Conservation (phyloP, 1,140 invertebrate genomes). For the Brachionus rotundiformis region DNA sequence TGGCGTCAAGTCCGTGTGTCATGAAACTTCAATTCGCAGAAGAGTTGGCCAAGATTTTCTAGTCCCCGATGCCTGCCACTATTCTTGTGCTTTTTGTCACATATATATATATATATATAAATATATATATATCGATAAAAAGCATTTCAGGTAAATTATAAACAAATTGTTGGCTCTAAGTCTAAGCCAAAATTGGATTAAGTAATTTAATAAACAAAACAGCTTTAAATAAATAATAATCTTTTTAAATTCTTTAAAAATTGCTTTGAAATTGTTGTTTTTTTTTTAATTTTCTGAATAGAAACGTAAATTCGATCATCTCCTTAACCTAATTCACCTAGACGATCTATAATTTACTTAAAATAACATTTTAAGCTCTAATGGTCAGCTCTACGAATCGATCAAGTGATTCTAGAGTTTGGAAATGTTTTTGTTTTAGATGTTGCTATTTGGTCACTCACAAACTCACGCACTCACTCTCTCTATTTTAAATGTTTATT, state of each 20-base stretch:
- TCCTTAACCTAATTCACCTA: constrained; percentile 47
- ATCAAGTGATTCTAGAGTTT: not conserved
- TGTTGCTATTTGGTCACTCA: not conserved
- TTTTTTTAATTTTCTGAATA: not conserved
- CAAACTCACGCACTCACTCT: not conserved
- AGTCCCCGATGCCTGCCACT: not conserved
- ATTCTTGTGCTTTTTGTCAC: not conserved
- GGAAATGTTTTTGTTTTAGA: constrained; percentile 6
- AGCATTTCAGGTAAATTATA: not conserved
- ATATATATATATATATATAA: too few relatives aligned
- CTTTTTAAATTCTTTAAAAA: constrained; percentile 17
- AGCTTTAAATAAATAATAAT: constrained; percentile 6
- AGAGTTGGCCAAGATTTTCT: not conserved
- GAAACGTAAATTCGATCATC: constrained; percentile 10
- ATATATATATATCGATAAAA: too few relatives aligned
- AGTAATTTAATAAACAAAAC: not conserved
- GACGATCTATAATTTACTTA: constrained; percentile 26
- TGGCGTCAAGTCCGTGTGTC: not conserved
- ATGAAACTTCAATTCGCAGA: constrained; percentile 2
- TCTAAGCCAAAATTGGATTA: constrained; percentile 23
- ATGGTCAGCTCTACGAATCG: not conserved
- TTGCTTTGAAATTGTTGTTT: constrained; percentile 8
- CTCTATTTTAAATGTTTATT: not conserved
- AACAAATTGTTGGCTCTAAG: not conserved
- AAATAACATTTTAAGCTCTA: constrained; percentile 32